A percentile compares a stretch with the other conserved stretches of the same genome.
Evolutionary conservation across 2,888 invertebrate genomes (phyloP).

Genomic region (Acanthopleura granulata): DNA sequence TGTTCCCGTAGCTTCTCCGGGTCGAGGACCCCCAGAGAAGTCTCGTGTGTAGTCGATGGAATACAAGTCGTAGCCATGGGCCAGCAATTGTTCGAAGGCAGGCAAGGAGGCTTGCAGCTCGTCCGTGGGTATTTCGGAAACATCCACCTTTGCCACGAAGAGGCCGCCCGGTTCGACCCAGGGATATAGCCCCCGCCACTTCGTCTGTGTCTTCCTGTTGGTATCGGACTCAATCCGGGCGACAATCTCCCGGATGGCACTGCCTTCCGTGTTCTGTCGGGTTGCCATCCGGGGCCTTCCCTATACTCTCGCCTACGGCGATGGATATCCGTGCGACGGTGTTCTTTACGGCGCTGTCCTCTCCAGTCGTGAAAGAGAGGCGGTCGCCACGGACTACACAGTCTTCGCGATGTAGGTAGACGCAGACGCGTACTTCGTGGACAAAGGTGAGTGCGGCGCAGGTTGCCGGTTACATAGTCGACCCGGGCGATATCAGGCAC

Average conservation of each 20-base stretch:
- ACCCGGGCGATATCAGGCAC: no score
- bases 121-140: no score
- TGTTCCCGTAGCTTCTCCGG: slow-evolving; percentile 2
- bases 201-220: slow-evolving; percentile 9
- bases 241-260: slow-evolving; percentile 15
- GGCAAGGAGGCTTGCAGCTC: no score
- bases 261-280: no score
- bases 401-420: slow-evolving; percentile 16
- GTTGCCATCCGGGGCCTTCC: slow-evolving; percentile 13
- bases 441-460: slow-evolving; percentile 18
- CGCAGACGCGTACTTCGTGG: slow-evolving; percentile 1
- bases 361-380: no score
- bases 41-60: slow-evolving; percentile 20
- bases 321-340: neutral
- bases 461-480: slow-evolving; percentile 18
- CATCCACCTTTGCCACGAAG: no score
- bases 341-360: neutral
- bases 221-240: no score
- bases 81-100: no score
- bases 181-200: no score
- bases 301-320: slow-evolving; percentile 15
- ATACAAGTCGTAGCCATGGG: slow-evolving; percentile 18
- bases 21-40: slow-evolving; percentile 18
- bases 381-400: slow-evolving; percentile 6
- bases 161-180: no score